Conservation (phyloP, 2,797 vertebrate genomes). For the Sebastes baramenuke region DNA sequence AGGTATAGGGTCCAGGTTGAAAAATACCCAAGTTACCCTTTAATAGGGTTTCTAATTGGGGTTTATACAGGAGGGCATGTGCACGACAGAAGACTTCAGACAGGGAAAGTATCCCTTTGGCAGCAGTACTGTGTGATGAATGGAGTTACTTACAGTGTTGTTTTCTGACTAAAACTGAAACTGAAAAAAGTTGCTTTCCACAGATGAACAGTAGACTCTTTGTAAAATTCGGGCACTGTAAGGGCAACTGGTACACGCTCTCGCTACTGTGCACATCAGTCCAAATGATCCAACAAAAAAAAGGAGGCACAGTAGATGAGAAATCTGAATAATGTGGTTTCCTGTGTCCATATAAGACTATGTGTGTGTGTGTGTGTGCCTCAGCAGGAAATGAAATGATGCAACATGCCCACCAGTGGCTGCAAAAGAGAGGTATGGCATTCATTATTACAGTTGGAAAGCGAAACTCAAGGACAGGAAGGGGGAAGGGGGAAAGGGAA, state of each 20-base stretch:
- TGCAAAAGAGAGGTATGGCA: not conserved
- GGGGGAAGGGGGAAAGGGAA: not conserved
- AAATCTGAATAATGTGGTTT: not conserved
- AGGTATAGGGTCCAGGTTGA: no score
- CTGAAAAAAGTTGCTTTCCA: not conserved
- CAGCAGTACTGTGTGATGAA: not conserved
- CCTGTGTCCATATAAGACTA: not conserved
- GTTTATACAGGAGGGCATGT: not conserved
- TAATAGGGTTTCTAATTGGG: not conserved
- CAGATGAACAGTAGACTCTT: not conserved
- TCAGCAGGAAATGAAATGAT: not conserved
- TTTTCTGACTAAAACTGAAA: constrained; percentile 39
- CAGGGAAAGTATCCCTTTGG: not conserved
- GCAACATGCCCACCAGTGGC: not conserved
- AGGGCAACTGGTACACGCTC: not conserved
- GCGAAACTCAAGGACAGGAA: constrained; percentile 2
- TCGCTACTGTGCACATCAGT: not conserved
- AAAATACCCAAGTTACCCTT: not conserved
- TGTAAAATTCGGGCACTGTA: not conserved
- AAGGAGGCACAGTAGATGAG: no score
- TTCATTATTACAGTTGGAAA: constrained; percentile 10
- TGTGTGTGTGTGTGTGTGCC: not conserved
- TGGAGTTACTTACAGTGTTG: not conserved
- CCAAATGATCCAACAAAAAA: not conserved
- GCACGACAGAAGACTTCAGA: not conserved